Conservation (phyloP, 2,113 vertebrate species). For the Guaruba guarouba region DNA sequence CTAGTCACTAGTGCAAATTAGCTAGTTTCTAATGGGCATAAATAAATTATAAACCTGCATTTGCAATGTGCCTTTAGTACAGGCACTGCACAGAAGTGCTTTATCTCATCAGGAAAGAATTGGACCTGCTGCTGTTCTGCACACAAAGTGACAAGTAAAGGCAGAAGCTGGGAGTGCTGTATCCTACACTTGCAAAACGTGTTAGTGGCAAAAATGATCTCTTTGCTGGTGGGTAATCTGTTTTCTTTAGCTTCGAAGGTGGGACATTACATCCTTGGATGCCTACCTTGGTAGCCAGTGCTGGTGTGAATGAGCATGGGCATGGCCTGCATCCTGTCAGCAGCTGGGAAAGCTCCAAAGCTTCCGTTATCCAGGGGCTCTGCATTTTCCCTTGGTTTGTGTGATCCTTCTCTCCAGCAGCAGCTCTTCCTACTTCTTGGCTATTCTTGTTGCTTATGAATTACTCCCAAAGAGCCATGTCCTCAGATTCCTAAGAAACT, state of each 20-base stretch:
- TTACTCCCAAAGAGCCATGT: not conserved
- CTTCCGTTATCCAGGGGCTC: not conserved
- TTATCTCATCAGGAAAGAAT: not conserved
- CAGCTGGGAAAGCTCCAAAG: not conserved
- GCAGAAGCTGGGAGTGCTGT: not conserved
- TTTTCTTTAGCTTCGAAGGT: not conserved
- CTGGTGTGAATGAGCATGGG: not conserved
- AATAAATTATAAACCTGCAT: constrained; percentile 20
- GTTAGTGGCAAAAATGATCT: not conserved
- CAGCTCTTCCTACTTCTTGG: not conserved
- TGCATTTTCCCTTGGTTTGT: not conserved
- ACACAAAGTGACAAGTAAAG: not conserved
- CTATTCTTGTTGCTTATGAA: not conserved
- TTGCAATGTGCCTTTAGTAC: not conserved
- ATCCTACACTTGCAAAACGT: not conserved
- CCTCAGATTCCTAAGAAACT: not conserved
- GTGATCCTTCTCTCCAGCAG: not conserved
- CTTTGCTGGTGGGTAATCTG: not conserved
- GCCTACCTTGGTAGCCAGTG: not conserved
- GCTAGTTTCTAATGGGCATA: constrained; percentile 26
- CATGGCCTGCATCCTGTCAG: not conserved
- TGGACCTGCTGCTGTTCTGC: not conserved
- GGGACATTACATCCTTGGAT: not conserved
- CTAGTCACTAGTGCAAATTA: constrained; percentile 52
- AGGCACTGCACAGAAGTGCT: not conserved